Conservation (phyloP, 2,113 vertebrate genomes). For the Ovibos moschatus region DNA sequence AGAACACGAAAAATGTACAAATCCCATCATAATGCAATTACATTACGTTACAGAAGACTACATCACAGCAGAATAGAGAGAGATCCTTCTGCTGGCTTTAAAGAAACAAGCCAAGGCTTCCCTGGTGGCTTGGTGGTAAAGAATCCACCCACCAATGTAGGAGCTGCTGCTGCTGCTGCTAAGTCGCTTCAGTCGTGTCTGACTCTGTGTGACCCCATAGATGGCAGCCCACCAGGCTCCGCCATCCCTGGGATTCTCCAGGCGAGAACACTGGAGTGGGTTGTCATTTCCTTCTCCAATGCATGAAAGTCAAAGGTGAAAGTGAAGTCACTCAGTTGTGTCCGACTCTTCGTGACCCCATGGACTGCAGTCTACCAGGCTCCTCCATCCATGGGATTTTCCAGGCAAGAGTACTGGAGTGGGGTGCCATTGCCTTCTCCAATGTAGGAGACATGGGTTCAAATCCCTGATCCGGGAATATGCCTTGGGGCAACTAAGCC, state of each 20-base stretch:
- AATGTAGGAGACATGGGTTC: background rate
- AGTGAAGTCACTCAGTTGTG: no score
- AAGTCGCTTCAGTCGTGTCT: rapidly evolving
- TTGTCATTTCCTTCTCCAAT: no score
- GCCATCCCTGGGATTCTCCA: no score
- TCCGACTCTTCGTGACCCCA: no score
- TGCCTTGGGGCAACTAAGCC: background rate
- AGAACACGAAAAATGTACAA: background rate
- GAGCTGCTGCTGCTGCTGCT: background rate
- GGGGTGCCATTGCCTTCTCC: background rate
- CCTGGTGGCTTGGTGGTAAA: background rate
- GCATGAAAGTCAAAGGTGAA: no score
- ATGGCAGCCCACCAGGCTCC: no score
- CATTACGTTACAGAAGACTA: background rate
- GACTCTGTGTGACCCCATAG: no score
- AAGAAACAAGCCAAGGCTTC: background rate
- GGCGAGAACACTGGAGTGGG: no score
- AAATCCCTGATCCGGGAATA: background rate
- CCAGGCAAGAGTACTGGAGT: no score
- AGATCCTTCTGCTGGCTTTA: background rate
- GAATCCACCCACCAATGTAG: background rate
- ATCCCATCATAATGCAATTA: background rate
- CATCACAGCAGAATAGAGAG: background rate
- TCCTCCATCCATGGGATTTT: no score
- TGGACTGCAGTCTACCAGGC: no score